phyloP scores from a whole-genome alignment of 2,888 invertebrate genomes.

The Dichetophora obliterata region DNA sequence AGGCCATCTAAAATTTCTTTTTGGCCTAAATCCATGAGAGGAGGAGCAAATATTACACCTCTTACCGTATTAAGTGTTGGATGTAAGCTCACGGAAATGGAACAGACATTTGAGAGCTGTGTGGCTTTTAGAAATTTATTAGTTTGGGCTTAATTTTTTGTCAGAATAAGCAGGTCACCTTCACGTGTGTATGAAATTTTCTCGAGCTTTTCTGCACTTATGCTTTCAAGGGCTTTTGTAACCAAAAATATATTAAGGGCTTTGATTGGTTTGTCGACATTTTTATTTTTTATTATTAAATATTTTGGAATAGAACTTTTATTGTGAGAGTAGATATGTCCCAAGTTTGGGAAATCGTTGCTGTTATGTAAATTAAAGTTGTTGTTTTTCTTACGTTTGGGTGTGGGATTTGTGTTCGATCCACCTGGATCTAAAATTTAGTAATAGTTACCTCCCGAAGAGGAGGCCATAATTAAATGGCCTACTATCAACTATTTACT shows the following conservation, averaged over 20 bases:
- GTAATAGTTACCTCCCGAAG: no score
- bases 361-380: no score
- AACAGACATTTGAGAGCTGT: background rate
- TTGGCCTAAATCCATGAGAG: background rate
- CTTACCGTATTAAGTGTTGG: background rate
- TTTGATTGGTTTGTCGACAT: background rate
- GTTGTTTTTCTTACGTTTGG: no score
- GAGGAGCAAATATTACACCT: background rate
- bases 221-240: background rate
- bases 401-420: no score
- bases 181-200: conserved; percentile 10
- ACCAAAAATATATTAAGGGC: background rate
- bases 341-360: no score
- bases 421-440: no score
- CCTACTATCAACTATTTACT: no score
- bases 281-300: background rate
- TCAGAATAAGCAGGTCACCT: background rate
- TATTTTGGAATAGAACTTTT: no score
- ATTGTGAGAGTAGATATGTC: background rate
- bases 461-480: no score
- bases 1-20: background rate
- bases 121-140: background rate
- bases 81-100: no score
- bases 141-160: conserved; percentile 1
- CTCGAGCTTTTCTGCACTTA: no score